Conservation (phyloP, 2,797 vertebrate species). For the Sciurus vulgaris region DNA sequence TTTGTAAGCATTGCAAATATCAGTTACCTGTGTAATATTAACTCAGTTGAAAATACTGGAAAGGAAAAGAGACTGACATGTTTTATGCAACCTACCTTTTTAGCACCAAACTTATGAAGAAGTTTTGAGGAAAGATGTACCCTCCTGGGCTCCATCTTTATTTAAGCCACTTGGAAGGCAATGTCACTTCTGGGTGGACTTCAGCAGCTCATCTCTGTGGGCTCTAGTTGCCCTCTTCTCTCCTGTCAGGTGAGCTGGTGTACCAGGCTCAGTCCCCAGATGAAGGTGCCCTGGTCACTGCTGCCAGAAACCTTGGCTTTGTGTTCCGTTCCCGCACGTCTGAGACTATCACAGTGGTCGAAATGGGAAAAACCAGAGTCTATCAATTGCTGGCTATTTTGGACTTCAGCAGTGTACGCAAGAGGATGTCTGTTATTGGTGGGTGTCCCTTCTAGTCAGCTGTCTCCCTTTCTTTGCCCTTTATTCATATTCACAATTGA, state of each 20-base stretch:
- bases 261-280: constrained; percentile 99
- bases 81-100: constrained; percentile 9
- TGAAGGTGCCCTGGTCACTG: constrained; percentile 96
- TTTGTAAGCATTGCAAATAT: background rate
- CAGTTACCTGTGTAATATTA: background rate
- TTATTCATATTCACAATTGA: background rate
- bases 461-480: background rate
- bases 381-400: constrained; percentile 95
- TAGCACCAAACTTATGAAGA: background rate
- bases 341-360: constrained; percentile 92
- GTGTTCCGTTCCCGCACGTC: constrained; percentile 94
- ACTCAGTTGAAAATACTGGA: constrained; percentile 32
- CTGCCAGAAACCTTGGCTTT: constrained; percentile 96
- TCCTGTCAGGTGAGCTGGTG: constrained; percentile 89
- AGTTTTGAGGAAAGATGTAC: constrained; percentile 53
- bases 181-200: constrained; percentile 17
- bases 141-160: constrained; percentile 4
- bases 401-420: constrained; percentile 96
- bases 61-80: constrained; percentile 13
- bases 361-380: constrained; percentile 91
- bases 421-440: constrained; percentile 98
- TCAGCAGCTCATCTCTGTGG: background rate
- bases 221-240: constrained; percentile 1
- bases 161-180: background rate
- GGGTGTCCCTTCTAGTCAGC: constrained; percentile 67